Conservation (phyloP, 2,888 invertebrate species). For the Linnaemya vulpina region DNA sequence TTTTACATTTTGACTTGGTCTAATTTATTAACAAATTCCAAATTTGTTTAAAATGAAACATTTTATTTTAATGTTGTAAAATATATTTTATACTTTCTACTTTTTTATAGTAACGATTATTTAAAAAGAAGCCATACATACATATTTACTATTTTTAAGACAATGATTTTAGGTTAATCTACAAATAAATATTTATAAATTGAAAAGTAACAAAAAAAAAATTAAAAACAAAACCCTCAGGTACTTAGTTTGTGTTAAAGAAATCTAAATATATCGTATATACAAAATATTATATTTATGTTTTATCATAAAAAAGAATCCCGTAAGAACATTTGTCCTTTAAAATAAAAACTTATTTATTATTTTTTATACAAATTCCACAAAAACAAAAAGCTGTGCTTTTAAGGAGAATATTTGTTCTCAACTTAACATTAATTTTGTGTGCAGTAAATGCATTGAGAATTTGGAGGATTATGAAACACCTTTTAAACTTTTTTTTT, state of each 20-base stretch:
- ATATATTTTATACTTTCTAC: conserved; percentile 25
- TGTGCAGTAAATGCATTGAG: background rate
- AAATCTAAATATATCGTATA: conserved; percentile 55
- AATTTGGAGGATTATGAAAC: background rate
- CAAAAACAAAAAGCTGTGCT: conserved; percentile 56
- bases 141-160: conserved; percentile 62
- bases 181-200: conserved; percentile 48
- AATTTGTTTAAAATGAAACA: conserved; percentile 55
- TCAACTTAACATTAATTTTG: conserved; percentile 16
- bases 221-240: conserved; percentile 79
- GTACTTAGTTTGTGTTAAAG: conserved; percentile 81
- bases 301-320: conserved; percentile 51
- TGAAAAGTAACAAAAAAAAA: conserved; percentile 56
- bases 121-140: conserved; percentile 72
- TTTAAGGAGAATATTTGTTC: conserved; percentile 22
- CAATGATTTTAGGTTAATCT: conserved; percentile 42
- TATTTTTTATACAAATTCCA: conserved; percentile 36
- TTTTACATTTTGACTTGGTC: conserved; percentile 28
- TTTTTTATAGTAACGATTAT: conserved; percentile 63
- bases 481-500: background rate
- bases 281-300: conserved; percentile 44
- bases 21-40: conserved; percentile 54
- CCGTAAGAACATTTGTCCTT: conserved; percentile 46
- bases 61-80: conserved; percentile 36
- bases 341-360: conserved; percentile 50